Evolutionary conservation across 2,888 invertebrate genomes (phyloP).

Genomic region (Drosophila gaucha): DNA sequence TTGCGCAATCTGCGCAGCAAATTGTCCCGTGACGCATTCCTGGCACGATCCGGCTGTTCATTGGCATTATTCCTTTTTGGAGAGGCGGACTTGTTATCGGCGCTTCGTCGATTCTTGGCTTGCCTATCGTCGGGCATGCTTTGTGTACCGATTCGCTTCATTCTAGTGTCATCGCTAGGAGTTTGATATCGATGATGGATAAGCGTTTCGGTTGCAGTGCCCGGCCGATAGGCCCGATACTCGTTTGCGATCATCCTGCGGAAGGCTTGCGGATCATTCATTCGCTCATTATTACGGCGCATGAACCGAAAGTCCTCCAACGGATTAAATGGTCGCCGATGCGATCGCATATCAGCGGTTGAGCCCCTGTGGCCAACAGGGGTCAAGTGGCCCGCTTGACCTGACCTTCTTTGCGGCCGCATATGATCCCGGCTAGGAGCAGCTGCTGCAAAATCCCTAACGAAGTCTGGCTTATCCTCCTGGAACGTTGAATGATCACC

Average conservation of each 20-base stretch:
- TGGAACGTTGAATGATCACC: slow-evolving; percentile 3
- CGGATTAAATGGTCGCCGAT: slow-evolving; percentile 2
- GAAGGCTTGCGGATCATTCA: slow-evolving; percentile 21
- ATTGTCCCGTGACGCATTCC: slow-evolving; percentile 21
- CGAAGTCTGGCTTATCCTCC: not conserved
- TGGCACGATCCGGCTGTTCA: slow-evolving; percentile 15
- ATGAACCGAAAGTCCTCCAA: slow-evolving; percentile 16
- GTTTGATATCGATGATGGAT: slow-evolving; percentile 2
- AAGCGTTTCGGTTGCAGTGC: slow-evolving; percentile 6
- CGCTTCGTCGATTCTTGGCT: slow-evolving; percentile 14
- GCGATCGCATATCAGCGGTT: slow-evolving; percentile 8
- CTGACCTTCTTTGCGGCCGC: not conserved
- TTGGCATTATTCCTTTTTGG: not conserved
- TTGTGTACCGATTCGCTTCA: slow-evolving; percentile 3
- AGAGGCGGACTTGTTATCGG: slow-evolving; percentile 6
- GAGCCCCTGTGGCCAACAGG: slow-evolving; percentile 42
- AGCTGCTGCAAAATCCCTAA: not conserved
- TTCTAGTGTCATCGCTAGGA: slow-evolving; percentile 16
- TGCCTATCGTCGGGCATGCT: slow-evolving; percentile 18
- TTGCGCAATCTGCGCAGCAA: slow-evolving; percentile 11
- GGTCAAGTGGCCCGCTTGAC: slow-evolving; percentile 14
- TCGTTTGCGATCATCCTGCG: slow-evolving; percentile 35
- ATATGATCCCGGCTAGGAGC: not conserved
- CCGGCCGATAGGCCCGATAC: slow-evolving; percentile 30
- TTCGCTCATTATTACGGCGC: slow-evolving; percentile 18